These are phyloP conservation scores for Lacerta bilineata DNA, from an alignment of 2,797 vertebrate genomes.

Conservation along the genomic window DNA sequence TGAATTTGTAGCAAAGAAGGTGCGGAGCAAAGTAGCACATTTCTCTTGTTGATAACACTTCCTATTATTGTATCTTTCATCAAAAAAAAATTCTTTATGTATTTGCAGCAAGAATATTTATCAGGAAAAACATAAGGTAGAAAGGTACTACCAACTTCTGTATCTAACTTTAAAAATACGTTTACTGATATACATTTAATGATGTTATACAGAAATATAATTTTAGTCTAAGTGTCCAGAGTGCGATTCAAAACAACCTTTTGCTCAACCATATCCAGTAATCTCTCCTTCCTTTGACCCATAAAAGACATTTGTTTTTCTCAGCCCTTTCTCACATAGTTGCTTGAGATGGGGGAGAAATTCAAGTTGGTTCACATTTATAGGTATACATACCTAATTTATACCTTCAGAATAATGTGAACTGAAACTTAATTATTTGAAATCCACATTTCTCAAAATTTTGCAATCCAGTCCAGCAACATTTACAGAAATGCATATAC, in stretches of 20 bases:
- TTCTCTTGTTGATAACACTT: constrained; percentile 62
- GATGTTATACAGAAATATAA: constrained; percentile 25
- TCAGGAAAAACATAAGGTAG: constrained; percentile 70
- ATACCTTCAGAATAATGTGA: too few species aligned
- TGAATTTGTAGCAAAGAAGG: constrained; percentile 48
- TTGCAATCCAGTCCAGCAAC: too few species aligned
- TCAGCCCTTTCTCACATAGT: background rate
- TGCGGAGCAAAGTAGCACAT: constrained; percentile 56
- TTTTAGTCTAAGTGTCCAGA: background rate
- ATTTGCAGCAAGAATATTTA: constrained; percentile 75
- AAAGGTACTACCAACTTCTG: constrained; percentile 73
- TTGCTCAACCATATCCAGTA: background rate
- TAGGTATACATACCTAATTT: too few species aligned
- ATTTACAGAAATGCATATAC: too few species aligned
- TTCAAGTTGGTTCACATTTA: too few species aligned
- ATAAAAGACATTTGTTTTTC: background rate
- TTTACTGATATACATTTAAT: constrained; percentile 52
- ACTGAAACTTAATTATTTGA: too few species aligned
- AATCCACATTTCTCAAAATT: too few species aligned
- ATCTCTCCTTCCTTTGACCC: background rate
- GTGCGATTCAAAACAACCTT: background rate
- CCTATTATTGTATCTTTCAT: constrained; percentile 65
- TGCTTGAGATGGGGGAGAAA: too few species aligned
- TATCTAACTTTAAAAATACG: constrained; percentile 57
- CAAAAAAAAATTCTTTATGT: constrained; percentile 62